phyloP scores from a whole-genome alignment of 1,140 invertebrate genomes.

The Pseudoatta argentina region DNA sequence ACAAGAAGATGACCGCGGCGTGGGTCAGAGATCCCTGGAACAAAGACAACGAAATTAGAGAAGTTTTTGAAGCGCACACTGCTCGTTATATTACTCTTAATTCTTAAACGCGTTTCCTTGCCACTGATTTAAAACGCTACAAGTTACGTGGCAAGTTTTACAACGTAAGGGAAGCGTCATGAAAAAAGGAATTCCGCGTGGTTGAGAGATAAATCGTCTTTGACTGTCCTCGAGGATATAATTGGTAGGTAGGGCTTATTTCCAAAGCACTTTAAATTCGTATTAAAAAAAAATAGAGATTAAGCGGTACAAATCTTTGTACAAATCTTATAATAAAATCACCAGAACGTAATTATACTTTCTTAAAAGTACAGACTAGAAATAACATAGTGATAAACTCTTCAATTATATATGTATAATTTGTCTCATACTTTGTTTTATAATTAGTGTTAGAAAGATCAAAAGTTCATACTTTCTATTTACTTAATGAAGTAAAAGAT shows the following conservation, averaged over 20 bases:
- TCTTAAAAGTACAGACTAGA: background rate
- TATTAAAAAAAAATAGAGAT: conserved; percentile 4
- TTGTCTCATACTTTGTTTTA: background rate
- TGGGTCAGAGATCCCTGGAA: conserved; percentile 46
- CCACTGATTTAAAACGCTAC: conserved; percentile 40
- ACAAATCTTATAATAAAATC: conserved; percentile 12
- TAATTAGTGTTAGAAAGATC: background rate
- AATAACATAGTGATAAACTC: background rate
- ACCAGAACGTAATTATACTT: background rate
- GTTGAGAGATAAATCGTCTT: conserved; percentile 31
- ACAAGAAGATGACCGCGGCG: conserved; percentile 22
- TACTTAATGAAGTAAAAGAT: background rate
- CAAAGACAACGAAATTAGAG: conserved; percentile 57
- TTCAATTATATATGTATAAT: background rate
- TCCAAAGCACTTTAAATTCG: background rate
- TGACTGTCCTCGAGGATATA: background rate
- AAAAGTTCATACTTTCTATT: background rate
- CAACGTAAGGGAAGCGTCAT: background rate
- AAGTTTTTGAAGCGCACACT: conserved; percentile 23
- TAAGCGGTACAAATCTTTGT: background rate
- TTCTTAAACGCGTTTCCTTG: conserved; percentile 50
- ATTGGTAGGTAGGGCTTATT: background rate
- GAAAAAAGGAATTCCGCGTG: background rate
- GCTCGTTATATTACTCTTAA: conserved; percentile 43
- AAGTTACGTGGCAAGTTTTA: conserved; percentile 30